Conservation (phyloP, 35 echinoderm and acorn worm species). For the Lytechinus variegatus region DNA sequence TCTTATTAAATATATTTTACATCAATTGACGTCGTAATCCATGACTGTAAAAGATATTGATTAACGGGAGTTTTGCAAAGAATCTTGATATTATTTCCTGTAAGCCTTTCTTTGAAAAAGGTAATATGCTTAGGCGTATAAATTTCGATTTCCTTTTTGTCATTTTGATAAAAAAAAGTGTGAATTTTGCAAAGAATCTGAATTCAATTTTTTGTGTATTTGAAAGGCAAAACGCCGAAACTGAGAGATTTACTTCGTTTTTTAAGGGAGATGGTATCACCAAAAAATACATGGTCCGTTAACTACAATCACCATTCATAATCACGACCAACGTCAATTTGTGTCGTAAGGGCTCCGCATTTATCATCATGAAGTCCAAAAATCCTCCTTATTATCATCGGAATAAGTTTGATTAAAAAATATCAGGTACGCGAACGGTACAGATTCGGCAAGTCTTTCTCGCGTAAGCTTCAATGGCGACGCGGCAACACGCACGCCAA, state of each 20-base stretch:
- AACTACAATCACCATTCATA: background rate
- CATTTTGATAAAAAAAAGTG: too few species aligned
- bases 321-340: background rate
- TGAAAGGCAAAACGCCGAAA: background rate
- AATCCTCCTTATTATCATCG: background rate
- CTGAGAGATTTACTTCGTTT: background rate
- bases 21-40: too few species aligned
- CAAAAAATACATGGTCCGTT: background rate
- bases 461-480: background rate
- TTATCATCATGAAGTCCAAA: background rate
- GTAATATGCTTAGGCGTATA: too few species aligned
- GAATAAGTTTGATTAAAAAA: conserved; percentile 24
- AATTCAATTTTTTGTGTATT: background rate
- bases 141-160: too few species aligned
- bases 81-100: too few species aligned
- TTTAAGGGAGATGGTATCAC: background rate
- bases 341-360: background rate
- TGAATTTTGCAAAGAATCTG: too few species aligned
- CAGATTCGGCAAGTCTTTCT: background rate
- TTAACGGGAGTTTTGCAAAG: too few species aligned
- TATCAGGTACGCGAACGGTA: background rate
- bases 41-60: too few species aligned
- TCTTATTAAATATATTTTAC: too few species aligned
- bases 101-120: too few species aligned
- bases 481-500: conserved; percentile 28